These are phyloP conservation scores for Fregata magnificens DNA, from an alignment of 2,113 vertebrate species.

Conservation along the genomic window DNA sequence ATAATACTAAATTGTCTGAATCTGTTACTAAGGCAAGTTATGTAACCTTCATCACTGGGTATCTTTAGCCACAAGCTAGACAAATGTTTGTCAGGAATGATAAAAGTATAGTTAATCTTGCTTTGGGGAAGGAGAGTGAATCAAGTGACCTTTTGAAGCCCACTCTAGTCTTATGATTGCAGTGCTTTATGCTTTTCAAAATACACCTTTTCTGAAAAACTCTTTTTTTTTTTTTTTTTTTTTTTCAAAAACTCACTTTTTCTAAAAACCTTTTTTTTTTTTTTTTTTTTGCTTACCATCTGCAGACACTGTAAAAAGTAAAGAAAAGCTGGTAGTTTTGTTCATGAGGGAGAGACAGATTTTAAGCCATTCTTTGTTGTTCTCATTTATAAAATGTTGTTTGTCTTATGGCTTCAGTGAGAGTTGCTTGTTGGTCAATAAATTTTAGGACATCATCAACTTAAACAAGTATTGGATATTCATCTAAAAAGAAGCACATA, in stretches of 20 bases:
- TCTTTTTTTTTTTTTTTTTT: neutral
- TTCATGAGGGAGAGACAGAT: neutral
- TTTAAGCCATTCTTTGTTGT: neutral
- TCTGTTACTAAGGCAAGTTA: neutral
- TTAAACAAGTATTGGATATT: neutral
- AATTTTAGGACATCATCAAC: neutral
- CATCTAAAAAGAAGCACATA: neutral
- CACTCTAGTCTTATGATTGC: neutral
- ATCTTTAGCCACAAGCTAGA: neutral
- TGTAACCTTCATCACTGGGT: neutral
- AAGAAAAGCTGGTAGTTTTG: neutral
- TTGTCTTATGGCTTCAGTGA: neutral
- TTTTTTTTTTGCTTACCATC: neutral
- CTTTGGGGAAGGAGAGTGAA: neutral
- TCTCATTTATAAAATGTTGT: neutral
- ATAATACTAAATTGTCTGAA: neutral
- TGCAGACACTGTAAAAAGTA: neutral
- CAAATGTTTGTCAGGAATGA: neutral
- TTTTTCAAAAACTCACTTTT: neutral
- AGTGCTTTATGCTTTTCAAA: neutral
- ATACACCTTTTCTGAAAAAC: neutral
- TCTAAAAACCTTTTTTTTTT: no score
- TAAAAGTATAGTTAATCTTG: neutral
- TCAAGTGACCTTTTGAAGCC: neutral
- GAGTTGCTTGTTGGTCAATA: neutral